Base-by-base conservation (phyloP, 2,113 vertebrate genomes). In the Nerophis lumbriciformis region DNA sequence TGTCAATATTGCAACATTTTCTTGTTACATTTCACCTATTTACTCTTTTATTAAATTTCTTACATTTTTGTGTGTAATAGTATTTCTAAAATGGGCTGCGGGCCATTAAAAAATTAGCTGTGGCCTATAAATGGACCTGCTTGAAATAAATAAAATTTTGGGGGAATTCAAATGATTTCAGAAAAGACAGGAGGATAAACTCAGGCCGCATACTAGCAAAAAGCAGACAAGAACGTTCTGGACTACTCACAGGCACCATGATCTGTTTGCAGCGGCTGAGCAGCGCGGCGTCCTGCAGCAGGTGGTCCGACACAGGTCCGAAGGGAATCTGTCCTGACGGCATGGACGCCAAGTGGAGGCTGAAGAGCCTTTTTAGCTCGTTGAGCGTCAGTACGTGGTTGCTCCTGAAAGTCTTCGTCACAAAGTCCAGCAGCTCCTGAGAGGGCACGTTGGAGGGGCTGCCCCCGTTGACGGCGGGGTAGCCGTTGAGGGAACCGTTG, bases 181-280 rank as follows among this genome's bases (percentile, higher is more conserved):
- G 2, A 3, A 28, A 28, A 28, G 28, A 19, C 19, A 19, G 19
- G 19, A 19, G 19, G 19, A 19, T 19, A 19, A 28, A 28, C 28
- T 28, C 28, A 28, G 28, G 28, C 28, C 28, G 28, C 28, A 3
- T 28, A 28, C 28, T 28, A 3, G 28, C 28, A 28, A 28, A 28
- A 28, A 28, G 28, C 28, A 11, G 10, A 45, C 11, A 45, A 45
- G 42, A 9, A 42, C 0, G 7, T 42, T 8, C 8, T 42, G 12
- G 2, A 35, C 72, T 83, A 98, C 97, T 97, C 85, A 99, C 97
- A 94, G 96, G 97, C 93, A 99, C 96, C 90, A 93, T 84, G 66
- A 99, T 98, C 88, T 98, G 97, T 77, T 91, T 96, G 92, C 96
- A 98, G 61, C 91, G 91, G 83, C 91, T 87, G 53, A 90, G 91